Conservation (phyloP, 2,888 invertebrate species). For the Eupithecia inturbata region DNA sequence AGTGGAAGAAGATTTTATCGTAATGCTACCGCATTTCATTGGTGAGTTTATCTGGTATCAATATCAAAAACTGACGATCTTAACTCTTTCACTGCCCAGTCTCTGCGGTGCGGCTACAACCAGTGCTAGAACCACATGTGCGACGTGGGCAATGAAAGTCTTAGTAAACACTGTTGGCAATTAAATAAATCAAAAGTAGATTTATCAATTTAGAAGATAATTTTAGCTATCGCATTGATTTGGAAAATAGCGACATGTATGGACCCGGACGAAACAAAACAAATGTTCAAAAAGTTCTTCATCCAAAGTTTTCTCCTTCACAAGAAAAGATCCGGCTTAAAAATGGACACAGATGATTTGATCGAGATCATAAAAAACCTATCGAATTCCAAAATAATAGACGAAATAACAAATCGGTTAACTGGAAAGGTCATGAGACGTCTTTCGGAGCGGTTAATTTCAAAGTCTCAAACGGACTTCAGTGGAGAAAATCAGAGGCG, state of each 20-base stretch:
- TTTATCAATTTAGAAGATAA: neutral
- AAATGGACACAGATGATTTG: neutral
- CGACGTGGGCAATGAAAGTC: no score
- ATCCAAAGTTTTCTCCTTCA: constrained; percentile 3
- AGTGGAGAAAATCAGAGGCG: neutral
- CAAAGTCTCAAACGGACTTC: neutral
- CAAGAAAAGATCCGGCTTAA: neutral
- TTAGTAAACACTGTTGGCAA: neutral
- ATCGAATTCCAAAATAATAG: neutral
- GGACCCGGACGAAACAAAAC: constrained; percentile 10
- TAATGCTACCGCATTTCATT: neutral
- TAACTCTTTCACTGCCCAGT: no score
- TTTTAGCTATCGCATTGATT: neutral
- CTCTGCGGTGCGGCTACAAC: no score
- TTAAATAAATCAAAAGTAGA: no score
- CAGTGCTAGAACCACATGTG: no score
- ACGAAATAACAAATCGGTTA: neutral
- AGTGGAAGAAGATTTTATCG: neutral
- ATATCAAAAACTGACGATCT: neutral
- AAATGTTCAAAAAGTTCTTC: constrained; percentile 17
- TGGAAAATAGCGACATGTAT: neutral
- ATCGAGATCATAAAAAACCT: neutral
- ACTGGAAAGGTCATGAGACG: neutral
- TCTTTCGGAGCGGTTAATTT: neutral
- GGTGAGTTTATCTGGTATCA: neutral